Conservation (phyloP, 1,140 invertebrate species). For the Fopius arisanus region DNA sequence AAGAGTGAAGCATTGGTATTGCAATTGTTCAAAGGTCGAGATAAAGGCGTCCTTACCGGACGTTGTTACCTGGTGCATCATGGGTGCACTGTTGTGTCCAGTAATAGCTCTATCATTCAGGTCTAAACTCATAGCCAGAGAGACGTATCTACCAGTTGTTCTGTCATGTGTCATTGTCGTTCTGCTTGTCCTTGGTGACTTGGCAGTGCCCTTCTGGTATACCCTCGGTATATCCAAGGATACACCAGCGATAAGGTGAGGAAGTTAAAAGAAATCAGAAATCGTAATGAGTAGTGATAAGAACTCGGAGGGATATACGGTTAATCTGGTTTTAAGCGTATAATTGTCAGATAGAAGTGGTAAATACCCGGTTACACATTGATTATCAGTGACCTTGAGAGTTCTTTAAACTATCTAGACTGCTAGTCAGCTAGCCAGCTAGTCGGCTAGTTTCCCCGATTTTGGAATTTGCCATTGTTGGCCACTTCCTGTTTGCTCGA, state of each 20-base stretch:
- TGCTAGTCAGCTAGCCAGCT: too few relatives aligned
- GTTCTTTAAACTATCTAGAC: neutral
- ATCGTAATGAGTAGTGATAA: conserved; percentile 6
- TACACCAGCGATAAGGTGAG: conserved; percentile 54
- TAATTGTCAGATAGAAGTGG: conserved; percentile 1
- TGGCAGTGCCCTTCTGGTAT: conserved; percentile 68
- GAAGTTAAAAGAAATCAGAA: conserved; percentile 7
- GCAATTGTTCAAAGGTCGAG: conserved; percentile 41
- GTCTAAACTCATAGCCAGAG: conserved; percentile 59
- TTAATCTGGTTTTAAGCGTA: conserved; percentile 37
- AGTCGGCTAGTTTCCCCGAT: conserved; percentile 1
- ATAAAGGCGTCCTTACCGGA: conserved; percentile 57
- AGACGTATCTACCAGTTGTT: conserved; percentile 62
- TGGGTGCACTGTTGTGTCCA: conserved; percentile 60
- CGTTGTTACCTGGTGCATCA: conserved; percentile 50
- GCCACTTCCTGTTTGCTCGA: neutral
- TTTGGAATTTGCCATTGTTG: neutral
- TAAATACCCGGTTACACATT: neutral
- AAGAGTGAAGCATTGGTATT: neutral
- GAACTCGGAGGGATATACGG: neutral
- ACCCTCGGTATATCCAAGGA: conserved; percentile 48
- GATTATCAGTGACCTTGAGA: neutral
- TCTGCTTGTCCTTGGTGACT: conserved; percentile 64
- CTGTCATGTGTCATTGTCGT: conserved; percentile 64
- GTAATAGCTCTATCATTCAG: conserved; percentile 65